Base-by-base conservation (phyloP, 1,140 invertebrate genomes). In the Matsumurasca onukii region DNA sequence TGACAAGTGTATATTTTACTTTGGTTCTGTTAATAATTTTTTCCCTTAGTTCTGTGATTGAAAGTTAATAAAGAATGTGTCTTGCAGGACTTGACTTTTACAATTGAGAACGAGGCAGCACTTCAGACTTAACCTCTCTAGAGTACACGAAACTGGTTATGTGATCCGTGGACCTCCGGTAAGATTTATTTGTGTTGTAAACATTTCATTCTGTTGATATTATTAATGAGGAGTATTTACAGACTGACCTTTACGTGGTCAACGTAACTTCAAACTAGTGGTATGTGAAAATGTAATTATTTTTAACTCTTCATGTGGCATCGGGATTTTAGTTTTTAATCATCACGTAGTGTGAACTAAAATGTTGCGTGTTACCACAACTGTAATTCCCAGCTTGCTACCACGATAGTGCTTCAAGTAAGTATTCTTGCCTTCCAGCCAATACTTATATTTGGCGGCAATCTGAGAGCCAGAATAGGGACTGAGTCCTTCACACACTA, bases 121-220 rank as follows among this genome's bases (percentile, higher is more conserved):
- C 39, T 1, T 65, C 62, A 1, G 62, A 65, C 15, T 9, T 65
- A 15, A 24, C 62, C n/a, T 45, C 62, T 24, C 22, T 65, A 22
- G 62, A 65, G 62, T 65, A 45, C 24, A 45, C 62, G 1, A 65
- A 65, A 27, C 15, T 65, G 31, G 31, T 65, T 20, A 45, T 65
- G 62, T 65, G 62, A 65, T 65, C 39, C 22, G 48, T 25, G n/a
- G 27, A 63, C 17, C 30, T 63, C 30, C 61, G 30, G 30, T 39
- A 63, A 63, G 27, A n/a, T 34, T 27, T 27, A 29, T 20, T 20
- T 20, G n/a, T 20, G 24, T 20, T 25, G 17, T 55, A 5, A 5
- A 55, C 9, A 9, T 9, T 55, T 12, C 9, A 55, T 55, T 9
- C 51, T 55, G 9, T 12, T 55, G 5, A 39, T 39, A 9, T 39